Evolutionary conservation across 1,140 invertebrate genomes (phyloP), one percentile per base, ranked within the genome.

Genomic region (Drosophila sp.): DNA sequence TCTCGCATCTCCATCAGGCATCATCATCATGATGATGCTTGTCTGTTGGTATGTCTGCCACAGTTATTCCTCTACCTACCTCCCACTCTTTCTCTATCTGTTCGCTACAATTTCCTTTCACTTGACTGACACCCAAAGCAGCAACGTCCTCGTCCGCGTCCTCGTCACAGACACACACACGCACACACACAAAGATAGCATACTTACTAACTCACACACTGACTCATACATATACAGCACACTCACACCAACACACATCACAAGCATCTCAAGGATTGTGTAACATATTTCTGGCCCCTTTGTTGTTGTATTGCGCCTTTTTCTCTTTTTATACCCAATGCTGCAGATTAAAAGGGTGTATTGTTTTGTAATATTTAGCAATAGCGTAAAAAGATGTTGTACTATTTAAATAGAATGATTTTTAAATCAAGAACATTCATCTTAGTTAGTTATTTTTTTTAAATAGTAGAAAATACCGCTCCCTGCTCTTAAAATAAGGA

Each of bases 101-200:
- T 76, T 65, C 58, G 83, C 76, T 74, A 89, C 83, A 89, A 89
- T 89, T 89, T 89, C 83, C 83, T 89, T 89, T 89, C 83, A 89
- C 83, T 89, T 89, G 83, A 89, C 84, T 89, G 83, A 89, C 84
- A 89, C 69, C 82, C 81, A 84, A 84, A 84, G 69, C 69, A 80
- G 41, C 72, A 34, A 50, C 29, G 64, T 74, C 71, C 70, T 76
- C 81, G 67, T 74, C 76, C 53, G 50, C 74, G 76, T 67, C 67
- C 66, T 67, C 59, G 73, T 43, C 50, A 54, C 50, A 48, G 45
- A 48, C 18, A 32, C 62, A 40, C 34, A 7, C 16, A 11, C 41
- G 9, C 29, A 21, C 16, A 8, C 43, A n/a, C n/a, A n/a, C n/a
- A n/a, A n/a, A n/a, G n/a, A n/a, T n/a, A 32, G 7, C 45, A 21